Percentiles rank a stretch among this genome's conserved stretches.
Evolutionary conservation across 2,888 invertebrate genomes (phyloP).

Genomic region (Lasiommata megera): DNA sequence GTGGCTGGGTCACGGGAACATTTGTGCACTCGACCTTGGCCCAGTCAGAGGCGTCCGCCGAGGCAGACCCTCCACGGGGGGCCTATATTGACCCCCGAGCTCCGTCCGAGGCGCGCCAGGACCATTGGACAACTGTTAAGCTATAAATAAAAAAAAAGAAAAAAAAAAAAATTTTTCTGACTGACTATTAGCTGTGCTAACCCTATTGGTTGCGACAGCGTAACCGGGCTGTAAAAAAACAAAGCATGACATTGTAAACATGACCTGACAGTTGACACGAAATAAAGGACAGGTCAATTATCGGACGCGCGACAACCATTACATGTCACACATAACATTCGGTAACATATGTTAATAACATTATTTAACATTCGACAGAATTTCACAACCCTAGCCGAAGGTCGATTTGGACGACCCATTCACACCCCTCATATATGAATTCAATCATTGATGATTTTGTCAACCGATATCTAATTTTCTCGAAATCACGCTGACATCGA

Average conservation of each 20-base stretch:
- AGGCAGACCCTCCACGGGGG: no score
- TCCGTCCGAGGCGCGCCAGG: no score
- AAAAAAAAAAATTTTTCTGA: no score
- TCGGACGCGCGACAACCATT: slow-evolving; percentile 56
- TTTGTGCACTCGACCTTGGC: no score
- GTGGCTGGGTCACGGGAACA: no score
- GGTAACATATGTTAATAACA: slow-evolving; percentile 64
- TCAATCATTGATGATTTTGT: slow-evolving; percentile 41
- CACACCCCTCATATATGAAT: slow-evolving; percentile 46
- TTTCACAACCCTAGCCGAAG: slow-evolving; percentile 66
- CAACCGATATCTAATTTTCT: slow-evolving; percentile 59
- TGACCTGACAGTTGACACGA: slow-evolving; percentile 26
- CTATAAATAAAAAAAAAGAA: no score
- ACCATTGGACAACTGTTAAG: no score
- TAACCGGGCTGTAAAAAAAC: no score
- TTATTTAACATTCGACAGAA: slow-evolving; percentile 53
- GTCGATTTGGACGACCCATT: slow-evolving; percentile 66
- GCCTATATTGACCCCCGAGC: no score
- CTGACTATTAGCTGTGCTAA: no score
- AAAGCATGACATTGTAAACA: slow-evolving; percentile 49
- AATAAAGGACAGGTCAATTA: slow-evolving; percentile 60
- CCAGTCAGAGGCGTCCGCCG: no score
- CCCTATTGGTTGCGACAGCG: no score
- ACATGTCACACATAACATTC: slow-evolving; percentile 59
- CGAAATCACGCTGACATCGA: slow-evolving; percentile 40